A percentile compares a stretch with the other conserved stretches of the same genome.
Conservation (phyloP, 2,797 vertebrate genomes). For the Pangasius mekongensis region DNA sequence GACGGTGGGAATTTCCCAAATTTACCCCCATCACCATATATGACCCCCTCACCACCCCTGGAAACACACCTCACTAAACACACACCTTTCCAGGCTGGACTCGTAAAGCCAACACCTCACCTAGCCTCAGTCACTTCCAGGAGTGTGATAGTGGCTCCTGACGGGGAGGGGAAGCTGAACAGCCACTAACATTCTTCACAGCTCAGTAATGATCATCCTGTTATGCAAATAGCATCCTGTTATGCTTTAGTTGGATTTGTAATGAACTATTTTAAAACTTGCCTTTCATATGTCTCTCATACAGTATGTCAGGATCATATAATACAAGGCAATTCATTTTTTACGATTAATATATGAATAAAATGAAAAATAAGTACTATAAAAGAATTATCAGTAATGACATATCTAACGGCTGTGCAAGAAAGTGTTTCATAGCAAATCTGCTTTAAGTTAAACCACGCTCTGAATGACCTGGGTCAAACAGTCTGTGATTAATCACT, state of each 20-base stretch:
- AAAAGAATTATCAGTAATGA: slow-evolving; percentile 33
- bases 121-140: slow-evolving; percentile 1
- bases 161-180: slow-evolving; percentile 13
- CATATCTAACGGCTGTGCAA: slow-evolving; percentile 20
- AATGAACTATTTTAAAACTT: slow-evolving; percentile 9
- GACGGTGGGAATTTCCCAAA: slow-evolving; percentile 33
- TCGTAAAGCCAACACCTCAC: slow-evolving; percentile 44
- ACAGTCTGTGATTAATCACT: slow-evolving; percentile 50
- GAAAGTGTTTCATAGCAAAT: slow-evolving; percentile 35
- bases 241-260: neutral
- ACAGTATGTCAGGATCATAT: neutral
- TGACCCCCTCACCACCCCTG: slow-evolving; percentile 1
- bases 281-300: neutral
- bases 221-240: slow-evolving; percentile 32
- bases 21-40: neutral
- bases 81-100: slow-evolving; percentile 40
- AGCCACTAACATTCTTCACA: slow-evolving; percentile 34
- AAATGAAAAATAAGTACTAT: neutral
- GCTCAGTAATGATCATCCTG: slow-evolving; percentile 32
- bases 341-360: neutral
- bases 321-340: neutral
- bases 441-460: slow-evolving; percentile 42
- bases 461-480: slow-evolving; percentile 45
- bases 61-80: slow-evolving; percentile 38
- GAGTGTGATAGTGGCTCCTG: slow-evolving; percentile 18